These are phyloP conservation scores for Berghia stephanieae DNA, from an alignment of 1,140 invertebrate species.

Conservation along the genomic window DNA sequence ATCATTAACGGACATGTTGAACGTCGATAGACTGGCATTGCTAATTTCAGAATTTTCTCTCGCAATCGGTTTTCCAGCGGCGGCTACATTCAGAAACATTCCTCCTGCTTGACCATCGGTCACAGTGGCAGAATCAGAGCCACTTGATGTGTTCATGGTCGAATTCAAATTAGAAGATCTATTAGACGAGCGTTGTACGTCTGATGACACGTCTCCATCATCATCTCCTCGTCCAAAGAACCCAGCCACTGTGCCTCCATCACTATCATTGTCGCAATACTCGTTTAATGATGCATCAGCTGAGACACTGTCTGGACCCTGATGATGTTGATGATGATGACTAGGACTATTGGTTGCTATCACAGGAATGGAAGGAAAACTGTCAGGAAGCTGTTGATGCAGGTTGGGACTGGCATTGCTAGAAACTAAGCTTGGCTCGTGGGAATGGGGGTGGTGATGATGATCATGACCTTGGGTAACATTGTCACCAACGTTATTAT, in stretches of 20 bases:
- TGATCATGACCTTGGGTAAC: too few species aligned
- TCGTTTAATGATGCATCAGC: not conserved
- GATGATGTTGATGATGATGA: not conserved
- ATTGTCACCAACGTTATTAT: too few species aligned
- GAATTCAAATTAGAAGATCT: not conserved
- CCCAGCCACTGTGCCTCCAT: constrained; percentile 35
- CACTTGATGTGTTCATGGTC: not conserved
- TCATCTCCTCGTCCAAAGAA: constrained; percentile 31
- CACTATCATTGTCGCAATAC: not conserved
- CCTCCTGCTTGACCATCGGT: not conserved
- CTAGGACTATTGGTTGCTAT: too few species aligned
- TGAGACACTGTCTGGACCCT: not conserved
- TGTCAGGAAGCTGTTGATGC: too few species aligned
- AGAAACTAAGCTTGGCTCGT: not conserved
- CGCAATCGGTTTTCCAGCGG: too few species aligned
- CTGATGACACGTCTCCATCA: not conserved
- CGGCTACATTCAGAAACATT: too few species aligned
- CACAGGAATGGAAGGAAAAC: too few species aligned
- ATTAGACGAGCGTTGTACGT: not conserved
- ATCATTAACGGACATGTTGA: constrained; percentile 33
- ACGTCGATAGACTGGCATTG: constrained; percentile 45
- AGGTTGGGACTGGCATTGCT: not conserved
- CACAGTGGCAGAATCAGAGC: not conserved
- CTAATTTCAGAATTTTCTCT: constrained; percentile 44
- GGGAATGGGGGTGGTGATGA: not conserved